phyloP scores from a whole-genome alignment of 2,888 invertebrate genomes.

The Minunthozetes semirufus region DNA sequence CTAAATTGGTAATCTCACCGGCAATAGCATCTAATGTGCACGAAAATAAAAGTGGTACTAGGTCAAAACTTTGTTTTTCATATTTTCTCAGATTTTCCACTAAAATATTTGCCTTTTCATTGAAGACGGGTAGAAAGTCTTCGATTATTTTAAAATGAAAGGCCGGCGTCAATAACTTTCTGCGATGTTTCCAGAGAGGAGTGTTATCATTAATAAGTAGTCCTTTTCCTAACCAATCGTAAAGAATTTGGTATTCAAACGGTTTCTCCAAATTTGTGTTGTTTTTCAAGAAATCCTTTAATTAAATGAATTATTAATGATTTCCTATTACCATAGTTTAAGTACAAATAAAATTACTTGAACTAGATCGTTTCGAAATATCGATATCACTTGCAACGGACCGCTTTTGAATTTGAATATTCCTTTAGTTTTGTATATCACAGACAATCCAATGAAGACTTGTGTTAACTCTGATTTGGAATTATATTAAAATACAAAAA shows the following conservation, averaged over 20 bases:
- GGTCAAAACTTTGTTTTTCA: conserved; percentile 27
- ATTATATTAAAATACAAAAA: no score
- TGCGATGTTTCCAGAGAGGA: conserved; percentile 48
- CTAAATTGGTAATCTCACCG: no score
- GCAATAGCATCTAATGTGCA: conserved; percentile 42
- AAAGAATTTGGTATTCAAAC: conserved; percentile 50
- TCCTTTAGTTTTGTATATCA: neutral
- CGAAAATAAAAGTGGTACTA: conserved; percentile 40
- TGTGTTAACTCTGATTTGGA: no score
- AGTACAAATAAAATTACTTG: neutral
- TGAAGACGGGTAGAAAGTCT: conserved; percentile 42
- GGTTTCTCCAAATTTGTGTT: conserved; percentile 48
- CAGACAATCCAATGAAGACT: no score
- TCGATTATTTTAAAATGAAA: conserved; percentile 42
- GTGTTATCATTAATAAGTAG: conserved; percentile 47
- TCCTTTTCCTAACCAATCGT: conserved; percentile 54
- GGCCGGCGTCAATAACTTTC: conserved; percentile 42
- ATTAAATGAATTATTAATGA: neutral
- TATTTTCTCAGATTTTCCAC: no score
- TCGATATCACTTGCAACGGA: neutral
- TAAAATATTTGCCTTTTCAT: conserved; percentile 40
- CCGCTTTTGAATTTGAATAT: neutral
- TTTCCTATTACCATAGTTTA: no score
- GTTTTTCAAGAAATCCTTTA: conserved; percentile 45
- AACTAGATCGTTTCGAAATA: neutral